Evolutionary conservation across 2,113 vertebrate species (phyloP).

Genomic region (Trogon surrucura): DNA sequence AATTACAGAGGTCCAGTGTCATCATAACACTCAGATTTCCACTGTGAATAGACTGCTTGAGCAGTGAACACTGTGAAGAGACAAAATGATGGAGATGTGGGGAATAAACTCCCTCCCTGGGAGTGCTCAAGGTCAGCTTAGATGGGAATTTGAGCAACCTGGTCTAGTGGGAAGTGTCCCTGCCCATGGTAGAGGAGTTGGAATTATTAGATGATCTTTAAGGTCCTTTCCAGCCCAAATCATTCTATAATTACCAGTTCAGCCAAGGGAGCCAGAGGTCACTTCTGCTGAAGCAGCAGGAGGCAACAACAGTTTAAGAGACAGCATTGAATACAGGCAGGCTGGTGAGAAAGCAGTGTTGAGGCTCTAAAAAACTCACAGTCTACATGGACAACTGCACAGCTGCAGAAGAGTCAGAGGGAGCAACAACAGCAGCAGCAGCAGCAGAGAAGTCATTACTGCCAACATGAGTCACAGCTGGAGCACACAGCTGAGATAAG

Average conservation of each 20-base stretch:
- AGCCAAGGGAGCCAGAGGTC: background rate
- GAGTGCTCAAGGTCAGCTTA: too few relatives aligned
- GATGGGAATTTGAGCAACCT: too few relatives aligned
- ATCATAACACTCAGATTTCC: background rate
- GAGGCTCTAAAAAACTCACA: background rate
- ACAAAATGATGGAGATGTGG: too few relatives aligned
- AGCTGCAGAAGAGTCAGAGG: background rate
- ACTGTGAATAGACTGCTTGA: background rate
- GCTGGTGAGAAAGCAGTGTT: background rate
- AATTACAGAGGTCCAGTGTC: too few relatives aligned
- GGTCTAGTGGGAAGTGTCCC: too few relatives aligned
- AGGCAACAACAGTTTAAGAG: background rate
- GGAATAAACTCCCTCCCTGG: too few relatives aligned
- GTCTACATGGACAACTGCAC: background rate
- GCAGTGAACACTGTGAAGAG: background rate
- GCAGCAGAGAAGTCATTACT: background rate
- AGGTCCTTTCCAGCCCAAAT: too few relatives aligned
- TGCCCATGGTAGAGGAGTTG: too few relatives aligned
- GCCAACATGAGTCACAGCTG: background rate
- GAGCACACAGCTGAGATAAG: background rate
- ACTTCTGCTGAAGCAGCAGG: background rate
- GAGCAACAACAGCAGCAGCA: too few relatives aligned
- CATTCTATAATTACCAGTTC: too few relatives aligned
- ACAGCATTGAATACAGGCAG: fast-evolving
- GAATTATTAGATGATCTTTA: too few relatives aligned